Evolutionary conservation across 2,888 invertebrate species (phyloP).

Genomic region (Empis stercorea): DNA sequence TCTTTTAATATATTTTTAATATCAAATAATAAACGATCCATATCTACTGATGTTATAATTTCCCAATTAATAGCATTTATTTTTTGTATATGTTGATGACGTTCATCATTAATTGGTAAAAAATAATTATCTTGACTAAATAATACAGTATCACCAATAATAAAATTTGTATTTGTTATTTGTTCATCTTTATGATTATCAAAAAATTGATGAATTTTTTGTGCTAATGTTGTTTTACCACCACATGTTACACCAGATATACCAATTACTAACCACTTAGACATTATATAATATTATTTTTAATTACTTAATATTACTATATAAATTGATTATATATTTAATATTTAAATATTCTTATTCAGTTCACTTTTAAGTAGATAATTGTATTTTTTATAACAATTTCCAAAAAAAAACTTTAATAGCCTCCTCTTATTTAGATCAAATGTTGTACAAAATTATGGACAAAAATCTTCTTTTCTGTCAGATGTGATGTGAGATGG

Average conservation of each 20-base stretch:
- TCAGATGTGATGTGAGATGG: no score
- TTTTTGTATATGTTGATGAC: conserved; percentile 48
- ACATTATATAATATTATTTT: conserved; percentile 23
- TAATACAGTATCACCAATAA: conserved; percentile 37
- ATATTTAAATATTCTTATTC: no score
- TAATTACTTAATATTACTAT: no score
- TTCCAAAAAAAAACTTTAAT: no score
- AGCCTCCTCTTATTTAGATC: no score
- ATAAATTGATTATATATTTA: no score
- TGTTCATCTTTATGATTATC: conserved; percentile 22
- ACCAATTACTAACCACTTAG: conserved; percentile 49
- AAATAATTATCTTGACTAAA: conserved; percentile 70
- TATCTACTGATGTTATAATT: conserved; percentile 55
- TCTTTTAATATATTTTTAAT: conserved; percentile 35
- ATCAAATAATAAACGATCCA: conserved; percentile 54
- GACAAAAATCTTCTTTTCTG: no score
- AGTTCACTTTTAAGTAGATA: no score
- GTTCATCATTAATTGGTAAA: conserved; percentile 48
- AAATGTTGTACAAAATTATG: no score
- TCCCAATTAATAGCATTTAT: conserved; percentile 70
- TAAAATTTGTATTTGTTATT: conserved; percentile 28
- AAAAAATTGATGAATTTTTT: conserved; percentile 38
- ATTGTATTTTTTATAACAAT: no score
- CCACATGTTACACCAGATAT: conserved; percentile 73
- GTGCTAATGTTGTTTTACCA: conserved; percentile 66